Percentiles rank a stretch among this genome's conserved stretches.
Conservation (phyloP, 2,888 invertebrate genomes). For the Tinea semifulvella region DNA sequence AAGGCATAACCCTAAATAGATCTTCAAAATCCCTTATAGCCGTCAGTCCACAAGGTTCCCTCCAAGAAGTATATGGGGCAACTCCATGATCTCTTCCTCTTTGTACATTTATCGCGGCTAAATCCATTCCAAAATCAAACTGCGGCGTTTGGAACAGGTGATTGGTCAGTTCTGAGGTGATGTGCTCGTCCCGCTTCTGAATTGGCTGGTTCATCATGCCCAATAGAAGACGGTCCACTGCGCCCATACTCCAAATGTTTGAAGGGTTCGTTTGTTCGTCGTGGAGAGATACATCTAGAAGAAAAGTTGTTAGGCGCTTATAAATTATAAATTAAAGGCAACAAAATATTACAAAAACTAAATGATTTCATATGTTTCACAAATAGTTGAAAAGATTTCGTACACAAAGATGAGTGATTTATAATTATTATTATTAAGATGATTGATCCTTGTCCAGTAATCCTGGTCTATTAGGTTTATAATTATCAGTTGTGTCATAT, state of each 20-base stretch:
- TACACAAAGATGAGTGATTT: too few relatives aligned
- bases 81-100: conserved; percentile 88
- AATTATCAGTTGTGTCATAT: conserved; percentile 23
- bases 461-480: conserved; percentile 38
- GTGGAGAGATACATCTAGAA: conserved; percentile 80
- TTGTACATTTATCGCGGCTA: conserved; percentile 89
- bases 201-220: conserved; percentile 82
- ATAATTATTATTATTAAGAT: too few relatives aligned
- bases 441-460: conserved; percentile 28
- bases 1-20: conserved; percentile 72
- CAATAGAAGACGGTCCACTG: conserved; percentile 79
- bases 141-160: conserved; percentile 80
- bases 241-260: conserved; percentile 80
- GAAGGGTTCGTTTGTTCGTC: conserved; percentile 76
- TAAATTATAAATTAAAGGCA: neutral
- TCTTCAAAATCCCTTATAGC: conserved; percentile 75
- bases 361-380: too few relatives aligned
- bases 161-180: conserved; percentile 82
- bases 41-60: conserved; percentile 79
- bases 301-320: neutral
- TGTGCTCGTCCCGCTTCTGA: conserved; percentile 83
- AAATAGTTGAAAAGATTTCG: too few relatives aligned
- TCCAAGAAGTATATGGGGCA: conserved; percentile 81
- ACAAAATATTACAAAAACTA: too few relatives aligned
- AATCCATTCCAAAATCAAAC: conserved; percentile 82